A percentile compares a stretch with the other conserved stretches of the same genome.
phyloP scores from a whole-genome alignment of 1,140 invertebrate genomes.

The Penaeus vannamei region DNA sequence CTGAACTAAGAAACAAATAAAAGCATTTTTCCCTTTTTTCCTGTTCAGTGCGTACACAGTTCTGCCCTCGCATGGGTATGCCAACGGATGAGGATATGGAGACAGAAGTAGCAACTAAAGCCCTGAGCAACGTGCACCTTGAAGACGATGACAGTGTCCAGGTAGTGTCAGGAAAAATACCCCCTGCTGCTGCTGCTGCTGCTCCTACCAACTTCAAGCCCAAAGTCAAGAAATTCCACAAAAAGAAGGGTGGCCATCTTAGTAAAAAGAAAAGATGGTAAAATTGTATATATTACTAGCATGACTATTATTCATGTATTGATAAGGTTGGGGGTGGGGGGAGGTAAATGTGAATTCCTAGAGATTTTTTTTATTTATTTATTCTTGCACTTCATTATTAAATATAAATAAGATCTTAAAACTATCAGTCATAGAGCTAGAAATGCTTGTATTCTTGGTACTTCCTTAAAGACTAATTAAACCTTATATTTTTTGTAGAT shows the following conservation, averaged over 20 bases:
- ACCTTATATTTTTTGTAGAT: no score
- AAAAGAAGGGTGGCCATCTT: slow-evolving; percentile 55
- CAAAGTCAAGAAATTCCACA: slow-evolving; percentile 31
- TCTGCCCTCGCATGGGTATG: slow-evolving; percentile 55
- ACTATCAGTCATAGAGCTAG: no score
- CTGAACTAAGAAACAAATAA: not conserved
- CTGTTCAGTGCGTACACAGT: slow-evolving; percentile 42
- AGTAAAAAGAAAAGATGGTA: slow-evolving; percentile 21
- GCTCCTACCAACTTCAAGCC: not conserved
- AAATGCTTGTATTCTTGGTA: no score
- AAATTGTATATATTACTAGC: no score
- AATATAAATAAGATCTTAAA: no score
- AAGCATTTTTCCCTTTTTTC: not conserved
- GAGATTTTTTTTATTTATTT: no score
- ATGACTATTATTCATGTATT: no score
- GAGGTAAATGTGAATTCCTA: no score
- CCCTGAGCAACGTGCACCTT: not conserved
- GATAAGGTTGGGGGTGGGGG: no score
- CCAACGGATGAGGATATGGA: slow-evolving; percentile 48
- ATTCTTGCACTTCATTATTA: no score
- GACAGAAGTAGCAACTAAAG: not conserved
- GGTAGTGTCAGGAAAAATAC: not conserved
- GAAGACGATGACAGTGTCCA: not conserved
- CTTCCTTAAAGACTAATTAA: no score
- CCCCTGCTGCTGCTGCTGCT: not conserved